A percentile compares a stretch with the other conserved stretches of the same genome.
These are phyloP conservation scores for Drosophila auraria DNA, from an alignment of 1,140 invertebrate genomes.

Conservation along the genomic window DNA sequence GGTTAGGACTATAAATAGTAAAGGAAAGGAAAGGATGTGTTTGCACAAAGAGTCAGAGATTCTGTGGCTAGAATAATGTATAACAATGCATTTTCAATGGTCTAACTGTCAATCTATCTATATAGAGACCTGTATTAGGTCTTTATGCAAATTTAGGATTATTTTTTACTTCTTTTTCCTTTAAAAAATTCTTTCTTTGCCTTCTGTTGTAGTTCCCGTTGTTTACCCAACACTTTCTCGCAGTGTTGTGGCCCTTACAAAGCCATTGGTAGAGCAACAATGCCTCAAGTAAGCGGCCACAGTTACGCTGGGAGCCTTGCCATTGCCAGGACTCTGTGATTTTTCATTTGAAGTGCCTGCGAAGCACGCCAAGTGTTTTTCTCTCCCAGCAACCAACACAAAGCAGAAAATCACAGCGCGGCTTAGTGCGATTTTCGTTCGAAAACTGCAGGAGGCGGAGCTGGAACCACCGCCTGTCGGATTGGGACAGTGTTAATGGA, in stretches of 20 bases:
- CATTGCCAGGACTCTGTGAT: conserved; percentile 60
- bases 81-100: background rate
- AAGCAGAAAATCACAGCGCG: conserved; percentile 68
- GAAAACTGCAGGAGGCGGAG: conserved; percentile 20
- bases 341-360: conserved; percentile 76
- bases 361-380: conserved; percentile 71
- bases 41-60: background rate
- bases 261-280: conserved; percentile 37
- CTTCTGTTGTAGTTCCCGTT: background rate
- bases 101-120: too few relatives aligned
- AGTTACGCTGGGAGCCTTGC: conserved; percentile 46
- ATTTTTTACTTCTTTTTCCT: background rate
- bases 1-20: conserved; percentile 28
- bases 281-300: conserved; percentile 59
- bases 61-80: background rate
- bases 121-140: background rate
- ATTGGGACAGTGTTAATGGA: conserved; percentile 65
- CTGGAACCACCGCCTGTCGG: background rate
- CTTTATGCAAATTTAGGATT: background rate
- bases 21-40: conserved; percentile 9
- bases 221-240: background rate
- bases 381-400: conserved; percentile 30
- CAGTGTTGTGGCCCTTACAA: conserved; percentile 11
- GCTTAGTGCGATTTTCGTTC: conserved; percentile 62
- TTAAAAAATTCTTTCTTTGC: background rate